phyloP scores from a whole-genome alignment of 2,888 invertebrate species.

The Cryptophagus acutangulus region DNA sequence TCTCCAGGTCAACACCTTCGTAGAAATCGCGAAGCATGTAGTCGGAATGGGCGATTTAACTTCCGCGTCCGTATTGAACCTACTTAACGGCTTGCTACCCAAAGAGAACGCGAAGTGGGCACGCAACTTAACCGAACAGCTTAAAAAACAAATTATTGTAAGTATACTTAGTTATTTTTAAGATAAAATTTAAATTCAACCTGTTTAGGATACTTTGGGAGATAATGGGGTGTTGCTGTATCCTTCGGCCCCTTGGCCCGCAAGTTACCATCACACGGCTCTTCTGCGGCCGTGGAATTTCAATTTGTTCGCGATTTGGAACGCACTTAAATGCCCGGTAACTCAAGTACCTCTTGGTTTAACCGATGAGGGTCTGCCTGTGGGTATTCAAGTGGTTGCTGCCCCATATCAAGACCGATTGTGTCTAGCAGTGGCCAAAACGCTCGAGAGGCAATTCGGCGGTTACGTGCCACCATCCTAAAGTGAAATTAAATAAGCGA shows the following conservation, averaged over 20 bases:
- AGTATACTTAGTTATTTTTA: constrained; percentile 28
- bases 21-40: constrained; percentile 61
- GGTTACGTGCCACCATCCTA: constrained; percentile 62
- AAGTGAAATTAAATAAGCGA: neutral
- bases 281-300: constrained; percentile 77
- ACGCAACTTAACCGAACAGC: constrained; percentile 52
- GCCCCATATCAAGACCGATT: constrained; percentile 66
- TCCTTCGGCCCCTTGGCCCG: constrained; percentile 73
- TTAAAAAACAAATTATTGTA: constrained; percentile 60
- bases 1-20: constrained; percentile 48
- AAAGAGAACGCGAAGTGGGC: constrained; percentile 62
- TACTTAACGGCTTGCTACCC: constrained; percentile 64
- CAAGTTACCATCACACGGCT: constrained; percentile 77
- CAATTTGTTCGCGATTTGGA: constrained; percentile 79
- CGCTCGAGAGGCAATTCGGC: constrained; percentile 63
- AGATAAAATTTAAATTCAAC: constrained; percentile 1
- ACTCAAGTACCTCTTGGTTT: constrained; percentile 83
- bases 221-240: constrained; percentile 77
- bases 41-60: constrained; percentile 59
- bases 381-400: constrained; percentile 77
- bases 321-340: constrained; percentile 74
- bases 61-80: constrained; percentile 61
- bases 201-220: constrained; percentile 60
- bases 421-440: constrained; percentile 67
- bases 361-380: constrained; percentile 62